Percentiles rank a stretch among this genome's conserved stretches.
Evolutionary conservation across 2,888 invertebrate genomes (phyloP).

Genomic region (Eupithecia vulgata): DNA sequence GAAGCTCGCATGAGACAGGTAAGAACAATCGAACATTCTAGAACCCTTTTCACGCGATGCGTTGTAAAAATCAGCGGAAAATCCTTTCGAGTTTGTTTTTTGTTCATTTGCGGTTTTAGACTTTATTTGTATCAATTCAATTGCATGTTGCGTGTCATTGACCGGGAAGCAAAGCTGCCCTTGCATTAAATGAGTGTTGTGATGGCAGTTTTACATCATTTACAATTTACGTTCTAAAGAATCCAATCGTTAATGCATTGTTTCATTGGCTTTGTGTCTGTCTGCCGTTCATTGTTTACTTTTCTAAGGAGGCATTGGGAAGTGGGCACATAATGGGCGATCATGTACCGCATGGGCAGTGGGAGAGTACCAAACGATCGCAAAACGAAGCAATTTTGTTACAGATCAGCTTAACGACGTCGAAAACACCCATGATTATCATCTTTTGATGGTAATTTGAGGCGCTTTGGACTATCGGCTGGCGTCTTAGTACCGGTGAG

Average conservation of each 20-base stretch:
- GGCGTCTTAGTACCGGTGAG: constrained; percentile 80
- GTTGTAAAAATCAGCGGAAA: constrained; percentile 38
- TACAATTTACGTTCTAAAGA: constrained; percentile 45
- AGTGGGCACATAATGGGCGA: constrained; percentile 60
- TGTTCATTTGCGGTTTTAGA: constrained; percentile 59
- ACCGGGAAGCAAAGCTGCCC: constrained; percentile 57
- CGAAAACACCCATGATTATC: constrained; percentile 84
- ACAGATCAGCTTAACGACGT: constrained; percentile 84
- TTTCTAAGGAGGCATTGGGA: constrained; percentile 55
- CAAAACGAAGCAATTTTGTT: constrained; percentile 82
- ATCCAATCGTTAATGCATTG: constrained; percentile 50
- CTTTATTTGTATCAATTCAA: constrained; percentile 45
- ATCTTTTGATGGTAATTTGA: constrained; percentile 83
- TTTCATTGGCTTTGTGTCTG: constrained; percentile 70
- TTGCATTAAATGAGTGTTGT: constrained; percentile 49
- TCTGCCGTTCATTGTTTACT: constrained; percentile 54
- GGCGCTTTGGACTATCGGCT: constrained; percentile 80
- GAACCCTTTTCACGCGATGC: constrained; percentile 50
- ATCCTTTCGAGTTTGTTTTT: constrained; percentile 19
- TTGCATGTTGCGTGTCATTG: constrained; percentile 62
- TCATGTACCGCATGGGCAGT: constrained; percentile 70
- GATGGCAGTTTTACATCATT: constrained; percentile 40
- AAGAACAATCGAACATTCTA: constrained; percentile 52
- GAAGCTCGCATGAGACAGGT: constrained; percentile 89
- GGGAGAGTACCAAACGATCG: constrained; percentile 72